Base-by-base conservation (phyloP, 2,113 vertebrate species). In the Pachyramphus minor region DNA sequence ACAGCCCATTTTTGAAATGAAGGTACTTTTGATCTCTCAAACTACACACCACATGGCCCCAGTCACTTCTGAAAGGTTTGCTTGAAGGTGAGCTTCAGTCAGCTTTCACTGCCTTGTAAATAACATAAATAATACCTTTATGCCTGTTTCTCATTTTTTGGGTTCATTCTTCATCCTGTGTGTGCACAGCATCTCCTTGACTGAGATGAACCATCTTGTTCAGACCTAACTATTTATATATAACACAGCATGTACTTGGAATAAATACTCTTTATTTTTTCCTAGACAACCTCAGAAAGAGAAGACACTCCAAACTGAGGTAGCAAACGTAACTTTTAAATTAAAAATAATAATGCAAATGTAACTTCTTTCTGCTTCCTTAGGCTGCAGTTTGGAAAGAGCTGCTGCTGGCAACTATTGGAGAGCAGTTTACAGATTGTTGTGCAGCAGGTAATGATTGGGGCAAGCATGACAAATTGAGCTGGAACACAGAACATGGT, bases 331-430 rank as follows among this genome's bases (percentile, higher is more conserved):
- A 20, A 44, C 13, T 63, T 53, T 37, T 50, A 77, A 33, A 27
- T 55, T 56, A 39, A 79, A 80, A 81, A 89, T 63, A 83, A 82
- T 63, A 67, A 95, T 81, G 79, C 74, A 72, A 73, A 44, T 25
- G 11, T 86, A 50, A 95, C 8, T 23, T 76, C 35, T 30, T 31
- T 7, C 12, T 37, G 49, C 6, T 45, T 90, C 55, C 23, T 80
- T 94, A 99, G 99, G 96, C 98, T 95, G 98, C 98, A 86, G 99
- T 99, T 91, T 99, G 99, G 99, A 99, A 99, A 96, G 99, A 99
- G 95, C 93, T 99, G 66, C 97, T 99, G n/a, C 97, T 99, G 97
- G 99, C 99, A 58, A 98, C 98, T 14, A 99, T 99, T 94, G 99
- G 99, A 87, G 99, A 99, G 90, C 99, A 99, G 94, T 99, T 99